These are phyloP conservation scores for Brassicogethes aeneus DNA, from an alignment of 2,888 invertebrate genomes.

Conservation along the genomic window DNA sequence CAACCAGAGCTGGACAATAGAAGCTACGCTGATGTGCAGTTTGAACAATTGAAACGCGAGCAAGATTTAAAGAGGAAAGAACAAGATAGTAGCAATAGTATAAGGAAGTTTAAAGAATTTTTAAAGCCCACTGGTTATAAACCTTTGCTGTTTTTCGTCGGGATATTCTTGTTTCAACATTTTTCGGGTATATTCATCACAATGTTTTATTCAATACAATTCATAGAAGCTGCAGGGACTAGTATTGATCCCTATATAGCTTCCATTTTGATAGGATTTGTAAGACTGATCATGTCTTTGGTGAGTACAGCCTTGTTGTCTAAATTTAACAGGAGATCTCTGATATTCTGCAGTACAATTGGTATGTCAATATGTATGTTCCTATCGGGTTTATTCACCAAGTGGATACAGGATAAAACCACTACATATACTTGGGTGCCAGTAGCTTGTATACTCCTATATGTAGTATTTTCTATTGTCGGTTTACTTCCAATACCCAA, in stretches of 20 bases:
- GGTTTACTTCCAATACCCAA: constrained; percentile 52
- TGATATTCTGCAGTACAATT: constrained; percentile 42
- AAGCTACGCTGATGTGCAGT: not conserved
- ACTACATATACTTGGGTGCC: constrained; percentile 41
- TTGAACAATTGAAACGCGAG: not conserved
- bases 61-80: not conserved
- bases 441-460: constrained; percentile 45
- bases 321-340: constrained; percentile 41
- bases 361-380: constrained; percentile 47
- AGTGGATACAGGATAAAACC: constrained; percentile 36
- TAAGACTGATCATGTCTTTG: constrained; percentile 46
- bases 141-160: constrained; percentile 45
- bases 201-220: constrained; percentile 52
- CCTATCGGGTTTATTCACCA: constrained; percentile 44
- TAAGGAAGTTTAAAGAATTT: too few relatives aligned
- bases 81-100: too few relatives aligned
- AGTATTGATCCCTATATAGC: constrained; percentile 43
- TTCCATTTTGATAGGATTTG: constrained; percentile 46
- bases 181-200: constrained; percentile 53
- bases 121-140: constrained; percentile 50
- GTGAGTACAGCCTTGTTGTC: constrained; percentile 45
- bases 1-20: constrained; percentile 37
- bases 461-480: constrained; percentile 50
- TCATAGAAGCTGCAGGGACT: constrained; percentile 46
- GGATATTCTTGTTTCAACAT: constrained; percentile 50